Evolutionary conservation across 2,888 invertebrate genomes (phyloP).

Genomic region (Nudaria mundana): DNA sequence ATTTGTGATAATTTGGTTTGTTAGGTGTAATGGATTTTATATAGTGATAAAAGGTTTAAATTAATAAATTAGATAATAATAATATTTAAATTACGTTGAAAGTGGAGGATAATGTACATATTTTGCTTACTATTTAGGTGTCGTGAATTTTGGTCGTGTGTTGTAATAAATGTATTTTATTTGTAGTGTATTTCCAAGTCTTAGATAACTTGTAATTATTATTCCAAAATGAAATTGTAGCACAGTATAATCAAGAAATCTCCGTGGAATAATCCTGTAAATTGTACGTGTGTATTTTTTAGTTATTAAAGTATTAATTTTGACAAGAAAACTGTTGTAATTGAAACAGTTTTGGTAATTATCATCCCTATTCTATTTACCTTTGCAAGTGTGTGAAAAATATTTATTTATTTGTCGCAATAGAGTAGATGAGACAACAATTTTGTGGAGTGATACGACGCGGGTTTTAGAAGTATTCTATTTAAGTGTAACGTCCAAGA

Average conservation of each 20-base stretch:
- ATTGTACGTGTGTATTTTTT: slow-evolving; percentile 18
- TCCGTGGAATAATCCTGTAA: slow-evolving; percentile 5
- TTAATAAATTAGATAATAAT: slow-evolving; percentile 29
- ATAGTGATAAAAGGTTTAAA: slow-evolving; percentile 43
- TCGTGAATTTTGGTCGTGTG: slow-evolving; percentile 64
- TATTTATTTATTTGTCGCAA: slow-evolving; percentile 40
- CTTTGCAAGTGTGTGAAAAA: slow-evolving; percentile 7
- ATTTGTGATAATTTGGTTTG: slow-evolving; percentile 67
- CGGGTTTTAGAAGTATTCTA: slow-evolving; percentile 78
- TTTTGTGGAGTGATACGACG: slow-evolving; percentile 64
- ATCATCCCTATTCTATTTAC: background rate
- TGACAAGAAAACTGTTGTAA: background rate
- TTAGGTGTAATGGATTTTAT: slow-evolving; percentile 58
- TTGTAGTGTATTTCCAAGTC: slow-evolving; percentile 62
- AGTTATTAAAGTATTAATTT: slow-evolving; percentile 3
- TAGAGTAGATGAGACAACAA: slow-evolving; percentile 35
- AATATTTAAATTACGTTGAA: slow-evolving; percentile 33
- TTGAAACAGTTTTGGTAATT: background rate
- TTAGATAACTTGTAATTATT: slow-evolving; percentile 41
- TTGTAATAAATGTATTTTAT: slow-evolving; percentile 58
- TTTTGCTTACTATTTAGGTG: slow-evolving; percentile 71
- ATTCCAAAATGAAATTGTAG: slow-evolving; percentile 26
- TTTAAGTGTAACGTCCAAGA: slow-evolving; percentile 81
- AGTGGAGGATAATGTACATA: slow-evolving; percentile 61
- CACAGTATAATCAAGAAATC: slow-evolving; percentile 12